phyloP scores from a whole-genome alignment of 92 coral and sea anemone genomes.

The Scolanthus callimorphus region DNA sequence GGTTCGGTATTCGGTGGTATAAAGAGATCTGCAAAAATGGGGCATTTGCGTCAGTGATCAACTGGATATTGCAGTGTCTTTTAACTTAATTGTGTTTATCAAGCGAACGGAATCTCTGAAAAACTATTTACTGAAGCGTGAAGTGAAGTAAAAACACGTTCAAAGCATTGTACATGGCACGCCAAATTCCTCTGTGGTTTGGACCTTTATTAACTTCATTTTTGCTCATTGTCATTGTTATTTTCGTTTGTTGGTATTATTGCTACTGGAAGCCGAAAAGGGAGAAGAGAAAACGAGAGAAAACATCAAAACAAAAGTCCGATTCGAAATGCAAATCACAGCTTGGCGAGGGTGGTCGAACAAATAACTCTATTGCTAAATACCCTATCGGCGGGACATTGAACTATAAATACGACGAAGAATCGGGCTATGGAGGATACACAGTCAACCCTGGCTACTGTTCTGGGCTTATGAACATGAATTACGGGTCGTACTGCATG shows the following conservation, averaged over 20 bases:
- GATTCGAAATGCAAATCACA: background rate
- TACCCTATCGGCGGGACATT: background rate
- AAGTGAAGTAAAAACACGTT: background rate
- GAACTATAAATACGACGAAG: conserved; percentile 4
- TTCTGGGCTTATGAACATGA: background rate
- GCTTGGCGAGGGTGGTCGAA: too few species aligned
- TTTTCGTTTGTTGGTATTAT: conserved; percentile 18
- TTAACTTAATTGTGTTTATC: background rate
- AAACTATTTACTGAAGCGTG: background rate
- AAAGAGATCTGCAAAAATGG: too few species aligned
- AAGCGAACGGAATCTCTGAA: background rate
- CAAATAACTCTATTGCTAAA: background rate
- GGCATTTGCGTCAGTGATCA: too few species aligned
- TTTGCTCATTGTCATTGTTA: conserved; percentile 9
- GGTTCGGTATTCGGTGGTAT: too few species aligned
- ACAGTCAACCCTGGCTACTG: background rate
- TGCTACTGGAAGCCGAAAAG: conserved; percentile 41
- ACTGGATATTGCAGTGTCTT: too few species aligned
- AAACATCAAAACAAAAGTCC: background rate
- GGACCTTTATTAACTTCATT: conserved; percentile 29
- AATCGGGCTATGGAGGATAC: background rate
- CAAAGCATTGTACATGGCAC: too few species aligned
- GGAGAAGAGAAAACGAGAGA: conserved; percentile 5
- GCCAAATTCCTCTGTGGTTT: conserved; percentile 15
- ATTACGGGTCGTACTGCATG: conserved; percentile 5